Conservation (phyloP, 2,888 invertebrate species). For the Dichetophora obliterata region DNA sequence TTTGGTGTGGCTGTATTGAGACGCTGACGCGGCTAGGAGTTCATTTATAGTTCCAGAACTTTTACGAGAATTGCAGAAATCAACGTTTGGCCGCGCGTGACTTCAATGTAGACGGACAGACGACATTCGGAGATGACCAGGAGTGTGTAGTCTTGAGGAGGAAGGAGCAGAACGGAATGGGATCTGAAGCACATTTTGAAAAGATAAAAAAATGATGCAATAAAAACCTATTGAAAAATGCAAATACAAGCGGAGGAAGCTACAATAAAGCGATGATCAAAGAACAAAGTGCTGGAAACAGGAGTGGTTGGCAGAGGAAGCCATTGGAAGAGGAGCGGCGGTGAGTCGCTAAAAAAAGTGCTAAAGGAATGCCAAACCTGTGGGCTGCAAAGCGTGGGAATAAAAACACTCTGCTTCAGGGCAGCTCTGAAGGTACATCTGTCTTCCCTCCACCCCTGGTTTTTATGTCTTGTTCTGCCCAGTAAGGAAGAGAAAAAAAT, state of each 20-base stretch:
- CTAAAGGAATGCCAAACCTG: conserved; percentile 40
- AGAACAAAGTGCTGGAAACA: conserved; percentile 2
- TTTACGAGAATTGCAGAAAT: conserved; percentile 42
- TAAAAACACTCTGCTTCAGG: conserved; percentile 37
- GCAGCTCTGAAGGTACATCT: conserved; percentile 9
- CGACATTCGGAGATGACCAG: background rate
- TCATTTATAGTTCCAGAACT: conserved; percentile 42
- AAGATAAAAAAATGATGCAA: background rate
- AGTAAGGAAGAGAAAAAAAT: background rate
- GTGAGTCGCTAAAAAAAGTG: conserved; percentile 8
- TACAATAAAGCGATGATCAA: background rate
- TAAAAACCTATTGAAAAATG: conserved; percentile 6
- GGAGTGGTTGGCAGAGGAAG: background rate
- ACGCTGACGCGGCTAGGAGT: background rate
- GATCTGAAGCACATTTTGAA: background rate
- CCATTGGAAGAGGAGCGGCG: background rate
- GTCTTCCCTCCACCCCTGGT: background rate
- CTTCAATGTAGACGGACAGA: conserved; percentile 35
- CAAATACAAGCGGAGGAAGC: conserved; percentile 10
- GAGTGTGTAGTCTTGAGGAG: background rate
- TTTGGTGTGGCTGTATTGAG: background rate
- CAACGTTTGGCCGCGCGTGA: conserved; percentile 30
- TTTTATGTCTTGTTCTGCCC: background rate
- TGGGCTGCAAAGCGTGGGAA: conserved; percentile 45
- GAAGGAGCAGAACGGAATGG: background rate